Conservation (phyloP, 2,113 vertebrate species). For the Indicator indicator region DNA sequence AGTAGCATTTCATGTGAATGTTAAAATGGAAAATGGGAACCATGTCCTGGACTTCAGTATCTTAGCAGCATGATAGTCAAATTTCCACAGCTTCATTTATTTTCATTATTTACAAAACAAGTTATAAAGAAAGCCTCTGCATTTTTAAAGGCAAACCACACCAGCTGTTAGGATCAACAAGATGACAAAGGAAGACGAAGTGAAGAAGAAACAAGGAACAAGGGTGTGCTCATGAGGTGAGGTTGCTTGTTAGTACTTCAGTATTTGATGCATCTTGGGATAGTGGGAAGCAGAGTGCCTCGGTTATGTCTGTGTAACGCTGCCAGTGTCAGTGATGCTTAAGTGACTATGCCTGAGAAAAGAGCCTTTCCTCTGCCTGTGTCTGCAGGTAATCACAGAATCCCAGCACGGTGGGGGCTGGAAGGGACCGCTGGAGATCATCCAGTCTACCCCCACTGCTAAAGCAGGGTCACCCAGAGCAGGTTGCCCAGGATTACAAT, state of each 20-base stretch:
- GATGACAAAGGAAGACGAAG: not conserved
- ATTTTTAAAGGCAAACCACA: not conserved
- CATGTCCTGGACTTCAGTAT: not conserved
- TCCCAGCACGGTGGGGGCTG: not conserved
- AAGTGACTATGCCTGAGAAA: not conserved
- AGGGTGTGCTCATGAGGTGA: not conserved
- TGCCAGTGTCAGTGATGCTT: too few species aligned
- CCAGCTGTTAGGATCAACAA: not conserved
- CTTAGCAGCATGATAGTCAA: not conserved
- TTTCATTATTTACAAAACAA: not conserved
- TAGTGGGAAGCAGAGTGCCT: not conserved
- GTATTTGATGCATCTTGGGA: not conserved
- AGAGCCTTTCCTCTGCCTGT: not conserved
- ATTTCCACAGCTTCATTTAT: not conserved
- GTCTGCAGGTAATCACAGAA: not conserved
- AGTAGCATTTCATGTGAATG: not conserved
- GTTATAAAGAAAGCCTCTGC: not conserved
- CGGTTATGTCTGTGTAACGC: not conserved
- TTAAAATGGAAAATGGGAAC: not conserved
- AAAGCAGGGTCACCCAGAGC: not conserved
- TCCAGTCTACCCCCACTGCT: not conserved
- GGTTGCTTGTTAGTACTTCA: too few species aligned
- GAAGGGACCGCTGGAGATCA: not conserved
- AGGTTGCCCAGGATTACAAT: too few species aligned
- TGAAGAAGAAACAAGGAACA: not conserved